phyloP scores from a whole-genome alignment of 1,140 invertebrate genomes.

The Anastrepha ludens region DNA sequence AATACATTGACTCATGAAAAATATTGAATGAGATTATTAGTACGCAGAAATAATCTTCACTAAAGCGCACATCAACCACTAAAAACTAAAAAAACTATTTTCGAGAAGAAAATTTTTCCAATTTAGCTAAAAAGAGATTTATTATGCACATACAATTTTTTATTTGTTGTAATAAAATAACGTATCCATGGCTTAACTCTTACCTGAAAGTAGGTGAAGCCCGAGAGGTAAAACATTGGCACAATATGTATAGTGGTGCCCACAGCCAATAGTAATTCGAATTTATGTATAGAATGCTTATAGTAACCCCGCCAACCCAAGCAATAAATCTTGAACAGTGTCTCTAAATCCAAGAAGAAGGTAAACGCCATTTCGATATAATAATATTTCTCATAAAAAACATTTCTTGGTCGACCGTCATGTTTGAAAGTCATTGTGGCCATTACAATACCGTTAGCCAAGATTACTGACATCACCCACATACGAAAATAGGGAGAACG shows the following conservation, averaged over 20 bases:
- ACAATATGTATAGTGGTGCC: slow-evolving; percentile 97
- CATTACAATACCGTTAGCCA: slow-evolving; percentile 96
- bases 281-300: slow-evolving; percentile 98
- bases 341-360: slow-evolving; percentile 95
- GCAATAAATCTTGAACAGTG: slow-evolving; percentile 98
- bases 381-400: slow-evolving; percentile 94
- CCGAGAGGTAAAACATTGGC: slow-evolving; percentile 92
- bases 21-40: no score
- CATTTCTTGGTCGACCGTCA: slow-evolving; percentile 85
- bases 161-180: not conserved
- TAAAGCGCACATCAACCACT: no score
- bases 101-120: no score
- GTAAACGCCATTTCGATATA: slow-evolving; percentile 97
- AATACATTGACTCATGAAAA: no score
- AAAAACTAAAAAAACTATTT: no score
- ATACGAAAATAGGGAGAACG: slow-evolving; percentile 93
- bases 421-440: slow-evolving; percentile 98
- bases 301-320: slow-evolving; percentile 95
- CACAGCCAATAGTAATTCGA: slow-evolving; percentile 94
- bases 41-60: no score
- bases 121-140: no score
- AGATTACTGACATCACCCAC: slow-evolving; percentile 93
- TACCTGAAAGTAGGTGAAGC: slow-evolving; percentile 95
- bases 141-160: not conserved
- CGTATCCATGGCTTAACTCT: not conserved